Conservation (phyloP, 1,140 invertebrate genomes). For the Trichoplusia ni region DNA sequence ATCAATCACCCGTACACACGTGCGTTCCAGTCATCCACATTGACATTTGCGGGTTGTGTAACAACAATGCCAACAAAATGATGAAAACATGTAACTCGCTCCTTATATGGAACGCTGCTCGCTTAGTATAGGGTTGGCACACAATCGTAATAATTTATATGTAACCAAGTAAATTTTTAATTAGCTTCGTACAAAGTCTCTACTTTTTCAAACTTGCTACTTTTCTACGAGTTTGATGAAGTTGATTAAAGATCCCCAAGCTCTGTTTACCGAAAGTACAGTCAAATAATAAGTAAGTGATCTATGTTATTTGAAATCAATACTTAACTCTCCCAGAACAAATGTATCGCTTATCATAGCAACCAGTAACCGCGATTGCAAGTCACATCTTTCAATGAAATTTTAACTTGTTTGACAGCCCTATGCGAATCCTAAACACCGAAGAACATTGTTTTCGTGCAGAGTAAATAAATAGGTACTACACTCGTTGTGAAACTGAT, state of each 20-base stretch:
- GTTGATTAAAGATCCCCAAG: too few species aligned
- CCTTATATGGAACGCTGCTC: conserved; percentile 22
- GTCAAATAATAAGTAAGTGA: too few species aligned
- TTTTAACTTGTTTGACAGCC: neutral
- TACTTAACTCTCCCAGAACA: too few species aligned
- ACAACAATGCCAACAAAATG: conserved; percentile 38
- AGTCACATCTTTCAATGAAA: neutral
- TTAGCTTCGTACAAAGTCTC: neutral
- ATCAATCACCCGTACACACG: conserved; percentile 39
- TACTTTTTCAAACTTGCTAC: too few species aligned
- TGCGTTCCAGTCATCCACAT: conserved; percentile 22
- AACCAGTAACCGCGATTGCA: too few species aligned
- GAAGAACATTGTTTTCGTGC: conserved; percentile 15
- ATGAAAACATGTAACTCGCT: conserved; percentile 45
- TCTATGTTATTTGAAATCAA: too few species aligned
- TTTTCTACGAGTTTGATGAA: too few species aligned
- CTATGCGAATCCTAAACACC: neutral
- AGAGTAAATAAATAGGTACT: conserved; percentile 4
- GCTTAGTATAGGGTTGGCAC: conserved; percentile 4
- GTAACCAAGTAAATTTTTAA: neutral
- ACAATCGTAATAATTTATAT: neutral
- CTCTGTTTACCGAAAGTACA: too few species aligned
- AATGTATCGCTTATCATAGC: neutral
- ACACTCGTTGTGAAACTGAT: neutral
- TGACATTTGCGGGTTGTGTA: conserved; percentile 46